Percentiles rank a stretch among this genome's conserved stretches.
These are phyloP conservation scores for Trididemnum clinides DNA, from an alignment of 23 tunicate genomes.

Conservation along the genomic window DNA sequence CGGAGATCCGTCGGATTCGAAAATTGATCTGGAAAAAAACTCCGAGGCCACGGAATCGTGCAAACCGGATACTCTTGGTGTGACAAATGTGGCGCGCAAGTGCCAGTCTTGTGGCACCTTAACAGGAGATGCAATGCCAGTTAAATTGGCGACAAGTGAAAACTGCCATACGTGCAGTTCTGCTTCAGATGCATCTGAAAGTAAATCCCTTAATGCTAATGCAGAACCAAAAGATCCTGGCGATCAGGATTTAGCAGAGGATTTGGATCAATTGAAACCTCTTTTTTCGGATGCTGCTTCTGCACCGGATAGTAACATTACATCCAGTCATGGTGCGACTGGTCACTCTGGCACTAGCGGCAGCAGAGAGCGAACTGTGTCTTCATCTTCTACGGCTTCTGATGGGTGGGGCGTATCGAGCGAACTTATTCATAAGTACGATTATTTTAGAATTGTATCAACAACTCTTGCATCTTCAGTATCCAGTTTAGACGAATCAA, in stretches of 20 bases:
- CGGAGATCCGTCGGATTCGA: slow-evolving; percentile 14
- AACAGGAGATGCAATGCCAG: no score
- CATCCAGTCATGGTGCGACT: background rate
- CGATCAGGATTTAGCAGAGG: slow-evolving; percentile 65
- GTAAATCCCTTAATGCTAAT: slow-evolving; percentile 1
- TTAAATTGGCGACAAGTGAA: no score
- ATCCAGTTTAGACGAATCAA: background rate
- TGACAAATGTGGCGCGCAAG: no score
- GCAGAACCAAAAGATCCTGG: background rate
- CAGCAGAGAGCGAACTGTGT: slow-evolving; percentile 46
- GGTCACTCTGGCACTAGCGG: background rate
- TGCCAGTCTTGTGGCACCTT: no score
- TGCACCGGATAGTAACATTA: background rate
- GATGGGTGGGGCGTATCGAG: slow-evolving; percentile 59
- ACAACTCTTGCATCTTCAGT: background rate
- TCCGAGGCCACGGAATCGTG: background rate
- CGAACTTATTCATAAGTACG: slow-evolving; percentile 33
- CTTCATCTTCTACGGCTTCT: slow-evolving; percentile 48
- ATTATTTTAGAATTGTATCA: slow-evolving; percentile 34
- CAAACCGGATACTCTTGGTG: background rate
- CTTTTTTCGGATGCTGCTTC: slow-evolving; percentile 27
- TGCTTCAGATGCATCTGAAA: no score
- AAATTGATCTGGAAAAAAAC: background rate
- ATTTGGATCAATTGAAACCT: slow-evolving; percentile 41
- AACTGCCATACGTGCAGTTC: no score